Conservation (phyloP, 2,113 vertebrate species). For the Lycaon pictus region DNA sequence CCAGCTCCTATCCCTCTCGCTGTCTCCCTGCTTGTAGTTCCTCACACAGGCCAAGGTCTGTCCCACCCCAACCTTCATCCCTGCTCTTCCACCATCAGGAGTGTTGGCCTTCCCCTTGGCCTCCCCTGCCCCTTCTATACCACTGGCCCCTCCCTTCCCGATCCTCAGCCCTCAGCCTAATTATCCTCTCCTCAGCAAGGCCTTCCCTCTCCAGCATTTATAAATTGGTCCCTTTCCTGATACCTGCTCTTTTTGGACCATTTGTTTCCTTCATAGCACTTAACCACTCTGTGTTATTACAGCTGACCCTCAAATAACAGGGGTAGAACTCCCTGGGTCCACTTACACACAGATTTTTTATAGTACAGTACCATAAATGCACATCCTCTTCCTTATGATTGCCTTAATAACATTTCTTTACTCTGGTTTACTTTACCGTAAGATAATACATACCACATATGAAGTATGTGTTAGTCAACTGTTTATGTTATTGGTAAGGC, state of each 20-base stretch:
- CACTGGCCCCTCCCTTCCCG: background rate
- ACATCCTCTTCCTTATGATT: background rate
- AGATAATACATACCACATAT: background rate
- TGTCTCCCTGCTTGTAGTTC: background rate
- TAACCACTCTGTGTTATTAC: background rate
- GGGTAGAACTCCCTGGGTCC: background rate
- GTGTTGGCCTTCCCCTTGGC: too few species aligned
- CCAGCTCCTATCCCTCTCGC: background rate
- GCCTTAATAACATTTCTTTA: background rate
- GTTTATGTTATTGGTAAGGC: background rate
- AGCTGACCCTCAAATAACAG: background rate
- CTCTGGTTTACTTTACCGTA: background rate
- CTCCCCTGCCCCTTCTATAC: background rate
- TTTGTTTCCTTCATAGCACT: background rate
- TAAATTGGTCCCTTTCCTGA: background rate
- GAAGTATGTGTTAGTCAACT: background rate
- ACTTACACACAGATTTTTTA: background rate
- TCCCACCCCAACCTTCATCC: background rate
- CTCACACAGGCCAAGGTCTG: background rate
- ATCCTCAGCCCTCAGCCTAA: background rate
- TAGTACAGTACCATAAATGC: background rate
- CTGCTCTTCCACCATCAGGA: background rate
- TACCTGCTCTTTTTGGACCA: background rate
- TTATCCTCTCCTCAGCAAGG: background rate
- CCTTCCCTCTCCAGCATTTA: background rate